Evolutionary conservation across 2,113 vertebrate species (phyloP).

Genomic region (Boulengeromyrus knoepffleri): DNA sequence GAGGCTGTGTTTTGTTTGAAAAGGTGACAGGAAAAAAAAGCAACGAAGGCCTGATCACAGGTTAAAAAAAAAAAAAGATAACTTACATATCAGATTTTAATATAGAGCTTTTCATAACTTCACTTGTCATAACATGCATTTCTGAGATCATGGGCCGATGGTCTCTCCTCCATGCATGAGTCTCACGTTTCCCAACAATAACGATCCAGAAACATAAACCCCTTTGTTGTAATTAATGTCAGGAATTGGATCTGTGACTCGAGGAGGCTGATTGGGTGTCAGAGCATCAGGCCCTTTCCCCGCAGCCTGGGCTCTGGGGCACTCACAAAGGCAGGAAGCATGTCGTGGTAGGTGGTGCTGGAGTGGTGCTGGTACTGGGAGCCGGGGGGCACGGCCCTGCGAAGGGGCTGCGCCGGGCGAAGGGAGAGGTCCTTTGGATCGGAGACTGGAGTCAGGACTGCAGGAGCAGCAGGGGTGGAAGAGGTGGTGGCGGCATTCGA

Average conservation of each 20-base stretch:
- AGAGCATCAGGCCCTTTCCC: neutral
- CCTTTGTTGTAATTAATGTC: neutral
- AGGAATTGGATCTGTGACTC: neutral
- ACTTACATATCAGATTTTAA: neutral
- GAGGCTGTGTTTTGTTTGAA: neutral
- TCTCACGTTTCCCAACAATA: neutral
- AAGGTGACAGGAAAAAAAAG: neutral
- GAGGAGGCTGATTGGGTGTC: neutral
- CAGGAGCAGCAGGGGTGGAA: slow-evolving; percentile 23
- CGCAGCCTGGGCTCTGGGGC: neutral
- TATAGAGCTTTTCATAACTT: neutral
- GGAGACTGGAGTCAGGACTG: slow-evolving; percentile 45
- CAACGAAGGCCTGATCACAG: neutral
- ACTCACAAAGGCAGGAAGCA: slow-evolving; percentile 97
- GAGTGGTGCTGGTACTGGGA: slow-evolving; percentile 86
- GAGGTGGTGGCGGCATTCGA: slow-evolving; percentile 19
- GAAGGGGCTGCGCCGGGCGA: slow-evolving; percentile 78
- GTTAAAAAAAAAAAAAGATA: neutral
- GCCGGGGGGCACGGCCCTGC: slow-evolving; percentile 71
- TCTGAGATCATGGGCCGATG: neutral
- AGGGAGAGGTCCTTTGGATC: slow-evolving; percentile 85
- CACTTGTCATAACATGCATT: neutral
- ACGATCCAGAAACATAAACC: neutral
- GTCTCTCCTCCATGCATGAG: neutral
- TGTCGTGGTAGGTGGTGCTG: slow-evolving; percentile 89